Evolutionary conservation across 2,113 vertebrate genomes (phyloP), one percentile per base, ranked within the genome.

Genomic region (Perca fluviatilis): DNA sequence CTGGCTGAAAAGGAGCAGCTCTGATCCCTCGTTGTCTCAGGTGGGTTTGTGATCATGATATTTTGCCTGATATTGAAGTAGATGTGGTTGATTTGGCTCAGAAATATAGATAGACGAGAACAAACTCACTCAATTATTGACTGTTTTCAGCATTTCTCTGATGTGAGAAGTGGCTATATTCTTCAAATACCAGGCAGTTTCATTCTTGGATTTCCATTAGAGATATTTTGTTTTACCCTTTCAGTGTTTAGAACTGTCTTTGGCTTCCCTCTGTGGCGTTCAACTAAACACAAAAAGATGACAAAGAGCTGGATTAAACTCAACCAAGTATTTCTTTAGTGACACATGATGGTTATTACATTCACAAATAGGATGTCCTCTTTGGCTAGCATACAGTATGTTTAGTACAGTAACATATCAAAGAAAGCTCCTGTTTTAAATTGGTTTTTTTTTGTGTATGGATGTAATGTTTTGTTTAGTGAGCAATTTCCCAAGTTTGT

Each of bases 1-100:
- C 88, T 96, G 95, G 94, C 74, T 95, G 49, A 96, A 94, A 36
- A 93, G 93, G 65, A 95, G 92, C 85, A 85, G 9, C 71, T 95
- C 94, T 1, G 94, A 95, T 58, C 77, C 93, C 4, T 89, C 88
- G 0, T 65, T 95, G 23, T 36, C 74, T 71, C 87, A 92, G 92
- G 95, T 95, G 56, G 62, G 88, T 77, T 79, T 74, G 5, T 23
- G 10, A n/a, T 18, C 25, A 7, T 25, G 18, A 4, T 4, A 1
- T 57, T 50, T 21, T 21, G 21, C 9, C 11, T 68, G 40, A 9
- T 36, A 23, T 54, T 33, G 1, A 64, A 33, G 49, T 53, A 30
- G 5, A 71, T 16, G 18, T 36, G 19, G 5, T 30, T 27, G 2
- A n/a, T 33, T 77, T 68, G 21, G 6, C 23, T 27, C 21, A n/a